Evolutionary conservation across 2,888 invertebrate genomes (phyloP).

Genomic region (Saturnia japonica): DNA sequence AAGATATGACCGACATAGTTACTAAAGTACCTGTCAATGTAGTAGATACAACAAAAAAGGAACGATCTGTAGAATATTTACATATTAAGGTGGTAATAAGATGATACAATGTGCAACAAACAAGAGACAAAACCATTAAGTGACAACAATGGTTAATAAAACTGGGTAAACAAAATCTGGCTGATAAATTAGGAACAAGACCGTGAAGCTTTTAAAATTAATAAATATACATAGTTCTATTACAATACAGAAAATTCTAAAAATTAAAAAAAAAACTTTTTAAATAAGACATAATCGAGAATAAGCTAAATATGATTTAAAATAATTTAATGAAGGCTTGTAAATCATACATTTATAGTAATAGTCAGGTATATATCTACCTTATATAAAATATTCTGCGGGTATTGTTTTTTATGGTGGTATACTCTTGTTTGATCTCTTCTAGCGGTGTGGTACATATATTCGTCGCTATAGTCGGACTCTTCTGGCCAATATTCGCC

Average conservation of each 20-base stretch:
- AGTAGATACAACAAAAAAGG: no score
- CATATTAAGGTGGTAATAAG: not conserved
- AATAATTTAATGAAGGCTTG: no score
- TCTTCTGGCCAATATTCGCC: constrained; percentile 74
- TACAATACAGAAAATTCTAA: not conserved
- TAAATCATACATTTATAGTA: not conserved
- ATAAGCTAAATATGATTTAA: not conserved
- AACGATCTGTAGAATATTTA: not conserved
- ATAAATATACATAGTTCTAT: not conserved
- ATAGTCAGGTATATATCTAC: constrained; percentile 45
- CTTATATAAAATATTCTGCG: constrained; percentile 79
- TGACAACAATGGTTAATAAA: not conserved
- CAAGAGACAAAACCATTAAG: not conserved
- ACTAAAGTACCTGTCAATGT: not conserved
- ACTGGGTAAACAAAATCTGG: not conserved
- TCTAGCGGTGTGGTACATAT: constrained; percentile 79
- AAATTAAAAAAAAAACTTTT: not conserved
- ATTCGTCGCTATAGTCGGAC: constrained; percentile 76
- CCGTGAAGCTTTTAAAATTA: not conserved
- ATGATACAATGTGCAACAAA: not conserved
- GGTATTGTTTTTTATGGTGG: constrained; percentile 79
- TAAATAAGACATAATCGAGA: not conserved
- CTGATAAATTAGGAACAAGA: not conserved
- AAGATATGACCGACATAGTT: not conserved
- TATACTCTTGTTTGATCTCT: constrained; percentile 73